These are phyloP conservation scores for Semnornis frantzii DNA, from an alignment of 2,113 vertebrate genomes.

Conservation along the genomic window DNA sequence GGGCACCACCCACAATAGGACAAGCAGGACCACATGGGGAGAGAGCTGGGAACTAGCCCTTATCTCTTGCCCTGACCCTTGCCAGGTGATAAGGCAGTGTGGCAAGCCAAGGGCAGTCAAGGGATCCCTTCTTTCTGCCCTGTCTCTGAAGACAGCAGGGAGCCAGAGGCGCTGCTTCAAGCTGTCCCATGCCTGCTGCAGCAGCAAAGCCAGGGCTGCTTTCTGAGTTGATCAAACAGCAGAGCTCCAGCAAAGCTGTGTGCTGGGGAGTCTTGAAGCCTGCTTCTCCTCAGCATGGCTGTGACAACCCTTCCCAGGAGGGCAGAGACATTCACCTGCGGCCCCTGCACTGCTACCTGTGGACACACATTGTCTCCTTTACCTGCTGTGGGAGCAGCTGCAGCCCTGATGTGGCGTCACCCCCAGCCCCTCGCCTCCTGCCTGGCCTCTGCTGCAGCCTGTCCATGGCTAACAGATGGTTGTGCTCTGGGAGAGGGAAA, in stretches of 20 bases:
- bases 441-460: background rate
- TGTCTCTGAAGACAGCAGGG: background rate
- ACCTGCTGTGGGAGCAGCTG: constrained; percentile 48
- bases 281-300: background rate
- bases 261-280: background rate
- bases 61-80: background rate
- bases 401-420: background rate
- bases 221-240: background rate
- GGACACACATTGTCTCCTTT: background rate
- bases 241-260: background rate
- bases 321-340: background rate
- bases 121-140: background rate
- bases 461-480: background rate
- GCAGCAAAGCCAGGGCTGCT: accelerated
- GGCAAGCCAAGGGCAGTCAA: background rate
- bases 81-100: background rate
- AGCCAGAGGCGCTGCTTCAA: background rate
- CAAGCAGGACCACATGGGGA: background rate
- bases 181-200: background rate
- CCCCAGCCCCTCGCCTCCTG: background rate
- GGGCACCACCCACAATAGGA: background rate
- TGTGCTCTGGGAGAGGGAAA: constrained; percentile 18
- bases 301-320: background rate
- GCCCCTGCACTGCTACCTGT: background rate
- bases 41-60: background rate